Conservation (phyloP, 2,113 vertebrate genomes). For the Neotoma lepida region DNA sequence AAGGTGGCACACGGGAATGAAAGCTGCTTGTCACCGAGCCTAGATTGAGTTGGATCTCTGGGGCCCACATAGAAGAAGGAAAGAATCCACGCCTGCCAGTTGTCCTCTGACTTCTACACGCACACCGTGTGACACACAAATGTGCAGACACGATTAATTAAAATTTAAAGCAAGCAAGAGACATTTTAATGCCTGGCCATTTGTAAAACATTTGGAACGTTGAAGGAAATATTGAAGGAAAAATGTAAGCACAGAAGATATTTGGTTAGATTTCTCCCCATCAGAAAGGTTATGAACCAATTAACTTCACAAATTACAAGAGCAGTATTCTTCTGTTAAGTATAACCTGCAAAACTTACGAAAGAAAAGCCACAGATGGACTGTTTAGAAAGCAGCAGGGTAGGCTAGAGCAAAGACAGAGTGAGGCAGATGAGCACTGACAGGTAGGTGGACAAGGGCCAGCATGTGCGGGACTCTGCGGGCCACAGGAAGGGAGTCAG, state of each 20-base stretch:
- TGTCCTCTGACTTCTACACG: neutral
- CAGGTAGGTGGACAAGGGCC: neutral
- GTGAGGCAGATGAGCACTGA: neutral
- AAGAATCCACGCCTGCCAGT: too few species aligned
- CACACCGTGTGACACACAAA: neutral
- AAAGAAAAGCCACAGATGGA: neutral
- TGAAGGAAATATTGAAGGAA: neutral
- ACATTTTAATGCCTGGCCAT: slow-evolving; percentile 9
- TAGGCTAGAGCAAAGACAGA: neutral
- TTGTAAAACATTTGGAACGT: slow-evolving; percentile 15
- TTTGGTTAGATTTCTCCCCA: neutral
- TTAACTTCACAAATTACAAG: slow-evolving; percentile 18
- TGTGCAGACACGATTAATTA: neutral
- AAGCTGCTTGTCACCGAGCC: too few species aligned
- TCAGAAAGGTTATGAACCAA: slow-evolving; percentile 27
- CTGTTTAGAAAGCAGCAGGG: neutral
- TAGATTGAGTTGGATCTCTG: too few species aligned
- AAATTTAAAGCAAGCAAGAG: slow-evolving; percentile 44
- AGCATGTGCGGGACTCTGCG: neutral
- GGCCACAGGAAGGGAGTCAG: neutral
- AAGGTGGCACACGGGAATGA: too few species aligned
- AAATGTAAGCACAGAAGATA: neutral
- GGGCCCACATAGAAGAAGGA: neutral
- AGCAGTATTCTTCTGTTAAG: neutral
- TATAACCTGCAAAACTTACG: neutral